Evolutionary conservation across 1,140 invertebrate species (phyloP).

Genomic region (Anastrepha obliqua): DNA sequence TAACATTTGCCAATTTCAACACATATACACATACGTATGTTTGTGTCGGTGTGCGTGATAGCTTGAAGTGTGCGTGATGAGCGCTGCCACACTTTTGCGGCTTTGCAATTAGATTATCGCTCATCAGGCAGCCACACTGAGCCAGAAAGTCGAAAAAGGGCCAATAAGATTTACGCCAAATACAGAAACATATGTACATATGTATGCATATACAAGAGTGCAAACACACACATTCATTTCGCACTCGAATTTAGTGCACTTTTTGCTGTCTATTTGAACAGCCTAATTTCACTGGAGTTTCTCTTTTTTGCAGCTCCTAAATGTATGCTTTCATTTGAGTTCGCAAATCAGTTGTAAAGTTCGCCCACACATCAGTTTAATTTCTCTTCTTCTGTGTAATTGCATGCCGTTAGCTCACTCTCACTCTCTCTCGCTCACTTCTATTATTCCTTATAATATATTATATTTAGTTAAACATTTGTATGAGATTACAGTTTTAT

Average conservation of each 20-base stretch:
- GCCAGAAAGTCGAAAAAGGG: not conserved
- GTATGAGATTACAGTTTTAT: too few relatives aligned
- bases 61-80: conserved; percentile 7
- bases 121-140: not conserved
- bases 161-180: not conserved
- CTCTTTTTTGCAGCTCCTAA: too few relatives aligned
- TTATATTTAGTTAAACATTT: too few relatives aligned
- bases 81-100: conserved; percentile 52
- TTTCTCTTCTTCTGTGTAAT: too few relatives aligned
- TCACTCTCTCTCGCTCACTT: too few relatives aligned
- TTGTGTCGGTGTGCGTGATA: not conserved
- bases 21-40: not conserved
- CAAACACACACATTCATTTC: not conserved
- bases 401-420: too few relatives aligned
- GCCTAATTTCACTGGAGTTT: too few relatives aligned
- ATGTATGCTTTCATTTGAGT: too few relatives aligned
- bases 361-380: too few relatives aligned
- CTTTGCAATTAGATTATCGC: conserved; percentile 53
- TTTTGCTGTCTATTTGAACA: not conserved
- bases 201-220: not conserved
- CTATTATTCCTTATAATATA: too few relatives aligned
- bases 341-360: too few relatives aligned
- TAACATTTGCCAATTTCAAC: not conserved
- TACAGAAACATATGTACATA: not conserved
- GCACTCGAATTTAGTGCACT: not conserved